Conservation (phyloP, 2,888 invertebrate genomes). For the Hemaris fuciformis region DNA sequence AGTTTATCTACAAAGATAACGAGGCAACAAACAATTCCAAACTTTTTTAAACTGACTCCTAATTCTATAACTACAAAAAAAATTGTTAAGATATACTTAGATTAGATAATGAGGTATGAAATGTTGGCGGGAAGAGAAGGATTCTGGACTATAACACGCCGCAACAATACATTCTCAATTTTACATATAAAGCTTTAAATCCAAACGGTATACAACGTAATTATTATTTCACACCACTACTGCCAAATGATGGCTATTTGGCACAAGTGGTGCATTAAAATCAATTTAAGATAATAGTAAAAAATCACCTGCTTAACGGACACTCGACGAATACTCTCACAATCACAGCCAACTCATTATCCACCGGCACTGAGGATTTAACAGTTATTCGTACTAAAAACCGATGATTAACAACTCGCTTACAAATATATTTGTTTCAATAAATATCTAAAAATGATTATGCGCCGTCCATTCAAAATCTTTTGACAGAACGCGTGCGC, state of each 20-base stretch:
- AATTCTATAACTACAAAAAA: background rate
- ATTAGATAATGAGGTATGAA: too few relatives aligned
- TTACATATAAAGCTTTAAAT: slow-evolving; percentile 14
- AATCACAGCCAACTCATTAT: slow-evolving; percentile 77
- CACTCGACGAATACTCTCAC: slow-evolving; percentile 65
- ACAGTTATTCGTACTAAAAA: slow-evolving; percentile 72
- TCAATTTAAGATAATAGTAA: background rate
- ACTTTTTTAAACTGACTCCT: background rate
- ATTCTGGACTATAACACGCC: too few relatives aligned
- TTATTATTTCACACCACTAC: slow-evolving; percentile 34
- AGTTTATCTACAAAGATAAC: background rate
- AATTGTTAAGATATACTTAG: too few relatives aligned
- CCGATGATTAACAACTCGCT: slow-evolving; percentile 48
- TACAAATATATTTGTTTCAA: slow-evolving; percentile 11
- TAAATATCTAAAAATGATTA: slow-evolving; percentile 24
- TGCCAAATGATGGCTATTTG: slow-evolving; percentile 26
- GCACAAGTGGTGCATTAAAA: slow-evolving; percentile 10
- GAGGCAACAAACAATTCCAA: background rate
- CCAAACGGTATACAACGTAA: slow-evolving; percentile 28
- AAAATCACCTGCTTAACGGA: slow-evolving; percentile 70
- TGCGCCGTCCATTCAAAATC: slow-evolving; percentile 20
- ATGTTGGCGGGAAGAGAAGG: too few relatives aligned
- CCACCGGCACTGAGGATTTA: slow-evolving; percentile 67
- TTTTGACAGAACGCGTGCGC: slow-evolving; percentile 68
- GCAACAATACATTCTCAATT: slow-evolving; percentile 4